A percentile compares a stretch with the other conserved stretches of the same genome.
Evolutionary conservation across 2,113 vertebrate genomes (phyloP).

Genomic region (Rhineura floridana): DNA sequence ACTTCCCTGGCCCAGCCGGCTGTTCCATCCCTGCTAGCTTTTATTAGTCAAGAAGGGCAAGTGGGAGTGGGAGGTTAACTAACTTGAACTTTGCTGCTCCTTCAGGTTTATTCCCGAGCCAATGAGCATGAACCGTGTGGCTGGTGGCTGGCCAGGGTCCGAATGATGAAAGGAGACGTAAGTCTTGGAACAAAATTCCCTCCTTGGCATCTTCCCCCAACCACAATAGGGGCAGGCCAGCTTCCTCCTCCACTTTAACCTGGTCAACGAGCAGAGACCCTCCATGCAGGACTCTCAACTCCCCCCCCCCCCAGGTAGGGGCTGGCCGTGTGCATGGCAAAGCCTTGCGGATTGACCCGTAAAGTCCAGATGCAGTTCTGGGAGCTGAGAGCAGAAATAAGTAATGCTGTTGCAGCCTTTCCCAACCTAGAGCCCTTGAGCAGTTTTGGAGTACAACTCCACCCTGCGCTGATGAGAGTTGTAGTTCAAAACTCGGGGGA

Average conservation of each 20-base stretch:
- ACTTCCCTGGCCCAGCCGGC: too few relatives aligned
- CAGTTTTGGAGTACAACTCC: too few relatives aligned
- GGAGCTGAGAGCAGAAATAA: too few relatives aligned
- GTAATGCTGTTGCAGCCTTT: too few relatives aligned
- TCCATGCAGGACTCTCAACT: background rate
- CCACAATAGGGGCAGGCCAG: too few relatives aligned
- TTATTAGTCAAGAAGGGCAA: too few relatives aligned
- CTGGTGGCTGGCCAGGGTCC: conserved; percentile 91
- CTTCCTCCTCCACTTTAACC: too few relatives aligned
- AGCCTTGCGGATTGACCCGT: too few relatives aligned
- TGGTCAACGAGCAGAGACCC: background rate
- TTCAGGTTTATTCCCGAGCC: conserved; percentile 89
- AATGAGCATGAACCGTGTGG: conserved; percentile 92
- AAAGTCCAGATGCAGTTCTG: background rate
- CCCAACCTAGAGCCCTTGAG: too few relatives aligned
- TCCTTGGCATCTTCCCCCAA: background rate
- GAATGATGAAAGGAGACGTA: conserved; percentile 95
- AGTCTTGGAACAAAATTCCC: conserved; percentile 53
- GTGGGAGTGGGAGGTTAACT: fast-evolving
- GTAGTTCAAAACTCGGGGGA: too few relatives aligned
- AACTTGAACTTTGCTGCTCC: background rate
- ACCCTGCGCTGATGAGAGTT: too few relatives aligned
- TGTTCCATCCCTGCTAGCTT: too few relatives aligned
- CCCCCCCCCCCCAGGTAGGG: background rate
- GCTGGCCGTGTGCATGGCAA: background rate